Evolutionary conservation across 2,797 vertebrate species (phyloP).

Genomic region (Paguma larvata): DNA sequence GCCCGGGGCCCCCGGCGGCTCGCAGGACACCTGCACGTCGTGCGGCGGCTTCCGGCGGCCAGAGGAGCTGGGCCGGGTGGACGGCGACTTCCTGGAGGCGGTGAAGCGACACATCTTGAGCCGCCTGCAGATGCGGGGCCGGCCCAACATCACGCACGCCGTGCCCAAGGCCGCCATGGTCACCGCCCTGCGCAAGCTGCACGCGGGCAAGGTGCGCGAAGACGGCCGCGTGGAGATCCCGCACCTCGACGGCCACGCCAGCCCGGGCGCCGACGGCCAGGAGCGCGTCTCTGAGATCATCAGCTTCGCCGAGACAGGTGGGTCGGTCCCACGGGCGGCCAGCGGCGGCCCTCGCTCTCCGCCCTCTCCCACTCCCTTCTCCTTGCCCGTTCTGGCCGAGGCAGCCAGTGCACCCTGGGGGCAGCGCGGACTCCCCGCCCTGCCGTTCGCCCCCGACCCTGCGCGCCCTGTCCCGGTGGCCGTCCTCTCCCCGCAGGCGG

Average conservation of each 20-base stretch:
- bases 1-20: slow-evolving; percentile 86
- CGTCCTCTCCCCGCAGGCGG: neutral
- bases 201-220: slow-evolving; percentile 96
- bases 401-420: slow-evolving; percentile 18
- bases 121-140: slow-evolving; percentile 96
- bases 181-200: slow-evolving; percentile 97
- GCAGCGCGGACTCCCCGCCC: neutral
- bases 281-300: slow-evolving; percentile 97
- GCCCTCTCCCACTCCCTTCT: too few species aligned
- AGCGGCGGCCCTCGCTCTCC: neutral
- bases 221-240: slow-evolving; percentile 98
- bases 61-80: slow-evolving; percentile 92
- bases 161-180: slow-evolving; percentile 98
- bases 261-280: slow-evolving; percentile 92
- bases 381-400: neutral
- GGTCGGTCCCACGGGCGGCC: slow-evolving; percentile 74
- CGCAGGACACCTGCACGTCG: slow-evolving; percentile 93
- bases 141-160: slow-evolving; percentile 98
- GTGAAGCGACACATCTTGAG: slow-evolving; percentile 98
- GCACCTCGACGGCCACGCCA: slow-evolving; percentile 95
- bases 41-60: slow-evolving; percentile 94
- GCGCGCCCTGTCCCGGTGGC: neutral
- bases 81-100: slow-evolving; percentile 96
- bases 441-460: neutral
- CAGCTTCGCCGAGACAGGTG: slow-evolving; percentile 99